A percentile compares a stretch with the other conserved stretches of the same genome.
These are phyloP conservation scores for Aythya baeri DNA, from an alignment of 2,113 vertebrate genomes.

Conservation along the genomic window DNA sequence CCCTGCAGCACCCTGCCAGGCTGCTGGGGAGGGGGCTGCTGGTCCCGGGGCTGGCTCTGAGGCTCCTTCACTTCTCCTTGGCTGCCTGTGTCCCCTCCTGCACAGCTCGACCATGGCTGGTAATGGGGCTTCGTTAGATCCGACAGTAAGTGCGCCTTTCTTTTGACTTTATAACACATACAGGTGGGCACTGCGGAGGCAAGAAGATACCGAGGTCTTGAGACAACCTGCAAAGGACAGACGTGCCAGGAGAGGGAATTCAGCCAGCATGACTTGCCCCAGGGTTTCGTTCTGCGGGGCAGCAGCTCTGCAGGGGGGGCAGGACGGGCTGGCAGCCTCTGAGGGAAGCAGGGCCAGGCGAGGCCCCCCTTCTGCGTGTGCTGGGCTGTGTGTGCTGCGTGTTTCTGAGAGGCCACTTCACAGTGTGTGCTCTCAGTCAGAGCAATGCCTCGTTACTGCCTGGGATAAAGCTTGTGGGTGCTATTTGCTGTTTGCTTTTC, in stretches of 20 bases:
- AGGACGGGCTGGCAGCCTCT: not conserved
- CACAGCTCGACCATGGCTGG: not conserved
- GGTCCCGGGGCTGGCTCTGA: not conserved
- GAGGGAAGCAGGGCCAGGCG: not conserved
- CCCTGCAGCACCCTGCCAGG: not conserved
- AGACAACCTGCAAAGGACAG: not conserved
- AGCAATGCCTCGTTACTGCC: not conserved
- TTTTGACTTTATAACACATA: not conserved
- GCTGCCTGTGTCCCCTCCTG: not conserved
- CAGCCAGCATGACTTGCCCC: not conserved
- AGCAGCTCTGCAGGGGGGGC: slow-evolving; percentile 13
- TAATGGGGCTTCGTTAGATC: not conserved
- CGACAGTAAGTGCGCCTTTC: not conserved
- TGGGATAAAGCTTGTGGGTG: not conserved
- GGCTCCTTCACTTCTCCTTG: not conserved
- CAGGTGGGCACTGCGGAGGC: not conserved
- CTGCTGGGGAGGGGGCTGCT: not conserved
- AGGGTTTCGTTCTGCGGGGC: not conserved
- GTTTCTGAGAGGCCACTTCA: not conserved
- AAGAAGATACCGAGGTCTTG: not conserved
- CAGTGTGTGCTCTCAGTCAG: not conserved
- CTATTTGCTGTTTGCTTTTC: not conserved
- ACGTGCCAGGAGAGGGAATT: slow-evolving; percentile 23
- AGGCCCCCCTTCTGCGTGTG: not conserved
- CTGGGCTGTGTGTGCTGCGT: not conserved